A percentile compares a stretch with the other conserved stretches of the same genome.
phyloP scores from a whole-genome alignment of 1,140 invertebrate genomes.

The Aphis gossypii region DNA sequence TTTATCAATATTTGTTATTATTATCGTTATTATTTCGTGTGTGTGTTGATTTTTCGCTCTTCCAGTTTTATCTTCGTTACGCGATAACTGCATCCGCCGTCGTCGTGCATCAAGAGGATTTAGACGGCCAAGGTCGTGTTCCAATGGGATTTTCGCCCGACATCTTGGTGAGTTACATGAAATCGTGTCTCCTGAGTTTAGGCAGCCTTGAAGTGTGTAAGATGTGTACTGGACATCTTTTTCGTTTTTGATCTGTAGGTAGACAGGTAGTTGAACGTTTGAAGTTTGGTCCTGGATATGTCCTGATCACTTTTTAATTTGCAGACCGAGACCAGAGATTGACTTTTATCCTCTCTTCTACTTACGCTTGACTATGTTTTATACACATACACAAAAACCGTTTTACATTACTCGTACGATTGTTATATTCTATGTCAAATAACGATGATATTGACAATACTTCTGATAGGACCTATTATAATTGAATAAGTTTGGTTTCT shows the following conservation, averaged over 20 bases:
- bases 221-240: background rate
- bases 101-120: background rate
- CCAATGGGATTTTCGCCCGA: slow-evolving; percentile 42
- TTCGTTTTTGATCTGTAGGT: background rate
- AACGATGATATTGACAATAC: background rate
- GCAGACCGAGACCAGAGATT: background rate
- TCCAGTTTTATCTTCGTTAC: background rate
- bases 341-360: background rate
- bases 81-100: background rate
- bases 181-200: background rate
- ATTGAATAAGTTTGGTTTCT: background rate
- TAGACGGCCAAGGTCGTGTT: slow-evolving; percentile 52
- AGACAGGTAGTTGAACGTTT: background rate
- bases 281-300: background rate
- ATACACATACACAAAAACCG: background rate
- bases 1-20: background rate
- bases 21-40: background rate
- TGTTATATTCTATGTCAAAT: background rate
- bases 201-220: background rate
- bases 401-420: background rate
- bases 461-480: background rate
- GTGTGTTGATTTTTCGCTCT: background rate
- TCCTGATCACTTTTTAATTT: background rate
- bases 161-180: slow-evolving; percentile 11
- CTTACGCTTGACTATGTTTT: background rate